Conservation (phyloP, 2,797 vertebrate genomes). For the Nyctalus aviator region DNA sequence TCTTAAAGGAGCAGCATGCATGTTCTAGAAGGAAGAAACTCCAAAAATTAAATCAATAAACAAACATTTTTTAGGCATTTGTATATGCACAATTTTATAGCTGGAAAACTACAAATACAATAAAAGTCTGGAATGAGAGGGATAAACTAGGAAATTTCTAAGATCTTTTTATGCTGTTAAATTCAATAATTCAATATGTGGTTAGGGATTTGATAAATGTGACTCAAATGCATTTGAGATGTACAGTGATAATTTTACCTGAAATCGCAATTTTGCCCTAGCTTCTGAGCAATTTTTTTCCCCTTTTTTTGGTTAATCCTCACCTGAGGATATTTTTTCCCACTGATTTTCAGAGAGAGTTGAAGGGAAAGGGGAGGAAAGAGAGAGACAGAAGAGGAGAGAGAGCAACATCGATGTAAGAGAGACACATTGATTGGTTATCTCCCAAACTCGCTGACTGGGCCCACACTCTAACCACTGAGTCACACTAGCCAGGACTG, state of each 20-base stretch:
- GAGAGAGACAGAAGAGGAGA: no score
- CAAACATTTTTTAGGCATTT: conserved; percentile 12
- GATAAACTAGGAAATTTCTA: conserved; percentile 42
- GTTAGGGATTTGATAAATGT: conserved; percentile 12
- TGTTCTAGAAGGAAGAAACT: conserved; percentile 34
- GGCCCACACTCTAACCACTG: no score
- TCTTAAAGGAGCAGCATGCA: not conserved
- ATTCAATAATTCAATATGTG: not conserved
- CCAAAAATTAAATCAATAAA: conserved; percentile 26
- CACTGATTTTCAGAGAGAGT: no score
- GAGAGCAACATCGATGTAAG: no score
- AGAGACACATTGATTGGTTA: no score
- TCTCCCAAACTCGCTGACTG: no score
- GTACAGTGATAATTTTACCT: conserved; percentile 44
- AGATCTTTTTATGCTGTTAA: conserved; percentile 28
- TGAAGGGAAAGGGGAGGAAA: no score
- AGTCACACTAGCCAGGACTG: no score
- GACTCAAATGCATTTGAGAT: conserved; percentile 23
- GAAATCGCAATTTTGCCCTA: conserved; percentile 16
- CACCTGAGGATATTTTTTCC: no score
- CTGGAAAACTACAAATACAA: conserved; percentile 40
- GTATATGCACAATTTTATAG: not conserved
- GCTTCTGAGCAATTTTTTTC: not conserved
- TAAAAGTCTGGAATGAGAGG: conserved; percentile 6
- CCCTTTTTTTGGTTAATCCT: no score